phyloP scores from a whole-genome alignment of 2,888 invertebrate species.

The Xestia c-nigrum region DNA sequence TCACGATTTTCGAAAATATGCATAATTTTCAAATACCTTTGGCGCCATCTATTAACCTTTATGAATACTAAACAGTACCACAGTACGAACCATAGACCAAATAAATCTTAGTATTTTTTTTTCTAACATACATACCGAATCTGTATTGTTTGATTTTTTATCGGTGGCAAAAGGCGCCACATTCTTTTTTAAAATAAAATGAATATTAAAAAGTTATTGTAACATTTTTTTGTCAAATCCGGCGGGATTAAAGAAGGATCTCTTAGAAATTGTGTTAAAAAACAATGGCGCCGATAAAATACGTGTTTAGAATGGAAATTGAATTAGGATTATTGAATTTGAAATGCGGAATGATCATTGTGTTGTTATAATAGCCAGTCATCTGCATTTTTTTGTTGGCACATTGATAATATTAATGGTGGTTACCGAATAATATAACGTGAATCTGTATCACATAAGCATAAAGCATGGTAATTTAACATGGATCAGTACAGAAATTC shows the following conservation, averaged over 20 bases:
- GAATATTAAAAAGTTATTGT: slow-evolving; percentile 80
- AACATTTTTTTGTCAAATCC: slow-evolving; percentile 76
- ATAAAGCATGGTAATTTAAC: no score
- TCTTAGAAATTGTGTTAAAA: slow-evolving; percentile 69
- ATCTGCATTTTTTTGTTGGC: slow-evolving; percentile 52
- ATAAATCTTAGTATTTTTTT: slow-evolving; percentile 62
- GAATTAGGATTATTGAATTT: slow-evolving; percentile 42
- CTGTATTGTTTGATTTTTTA: slow-evolving; percentile 71
- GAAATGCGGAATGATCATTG: slow-evolving; percentile 46
- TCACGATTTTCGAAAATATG: slow-evolving; percentile 43
- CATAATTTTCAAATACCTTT: slow-evolving; percentile 43
- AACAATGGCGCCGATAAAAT: slow-evolving; percentile 74
- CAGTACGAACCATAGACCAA: slow-evolving; percentile 64
- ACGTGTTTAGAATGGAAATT: slow-evolving; percentile 70
- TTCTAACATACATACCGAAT: slow-evolving; percentile 22
- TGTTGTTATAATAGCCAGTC: slow-evolving; percentile 48
- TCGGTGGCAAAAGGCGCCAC: slow-evolving; percentile 62
- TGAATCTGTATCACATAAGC: background rate
- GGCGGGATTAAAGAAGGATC: slow-evolving; percentile 71
- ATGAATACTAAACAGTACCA: slow-evolving; percentile 70
- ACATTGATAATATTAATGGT: slow-evolving; percentile 16
- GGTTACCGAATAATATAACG: background rate
- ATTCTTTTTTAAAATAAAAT: slow-evolving; percentile 66
- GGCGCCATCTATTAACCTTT: slow-evolving; percentile 70
- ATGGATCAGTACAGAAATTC: no score